Evolutionary conservation across 2,888 invertebrate species (phyloP), one percentile per base, ranked within the genome.

Genomic region (Heliconius ismenius): DNA sequence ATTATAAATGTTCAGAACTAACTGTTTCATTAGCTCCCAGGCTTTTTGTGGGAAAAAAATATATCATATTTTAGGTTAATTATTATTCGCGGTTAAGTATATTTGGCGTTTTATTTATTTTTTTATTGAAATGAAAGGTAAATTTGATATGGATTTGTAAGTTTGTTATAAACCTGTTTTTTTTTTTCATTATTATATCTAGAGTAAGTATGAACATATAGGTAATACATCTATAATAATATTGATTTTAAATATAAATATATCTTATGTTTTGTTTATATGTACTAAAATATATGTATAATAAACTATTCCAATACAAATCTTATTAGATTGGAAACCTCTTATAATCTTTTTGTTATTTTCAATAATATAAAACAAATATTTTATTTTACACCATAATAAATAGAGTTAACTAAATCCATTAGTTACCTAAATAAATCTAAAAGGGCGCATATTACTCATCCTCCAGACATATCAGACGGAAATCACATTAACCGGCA

Each of bases 401-500:
- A 39, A 39, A 15, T 28, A 32, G 3, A 58, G 13, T 58, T 70
- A 58, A n/a, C 13, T 58, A 32, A 32, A 32, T n/a, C n/a, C 32
- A 54, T 70, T 70, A 62, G 6, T 18, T 39, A 39, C 21, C 18
- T 26, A 73, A 73, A 72, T 72, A 72, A 60, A 62, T 39, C 39
- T 26, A 43, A 62, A 73, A 60, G 39, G n/a, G 60, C 73, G 60
- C 62, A 62, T 72, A 76, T 76, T 76, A 79, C 73, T 77, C 79
- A 77, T 79, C 77, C 77, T 74, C 77, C 77, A 74, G 75, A 75
- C 79, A 79, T 62, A 79, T 86, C 83, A 85, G 84, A 86, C 89
- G 86, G 89, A 90, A 88, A 91, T 89, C 87, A 84, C 85, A 88
- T 88, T 88, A 88, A 82, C 83, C 86, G 81, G 86, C 85, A 77